phyloP scores from a whole-genome alignment of 2,888 invertebrate species.

The Dolichomitus sp. region DNA sequence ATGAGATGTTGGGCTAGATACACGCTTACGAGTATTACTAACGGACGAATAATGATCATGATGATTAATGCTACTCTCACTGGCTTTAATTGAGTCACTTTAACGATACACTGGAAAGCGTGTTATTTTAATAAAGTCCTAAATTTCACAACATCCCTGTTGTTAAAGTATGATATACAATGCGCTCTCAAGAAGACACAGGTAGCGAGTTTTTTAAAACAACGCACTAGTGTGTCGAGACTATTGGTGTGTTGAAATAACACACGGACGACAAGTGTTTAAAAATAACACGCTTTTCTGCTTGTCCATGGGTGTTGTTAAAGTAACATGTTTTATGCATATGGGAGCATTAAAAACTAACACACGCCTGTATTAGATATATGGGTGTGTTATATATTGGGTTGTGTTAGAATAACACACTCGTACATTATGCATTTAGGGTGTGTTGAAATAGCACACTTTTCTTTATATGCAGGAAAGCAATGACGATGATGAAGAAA shows the following conservation, averaged over 20 bases:
- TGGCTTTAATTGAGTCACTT: too few relatives aligned
- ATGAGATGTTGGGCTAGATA: conserved; percentile 25
- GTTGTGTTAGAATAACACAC: background rate
- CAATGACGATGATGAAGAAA: conserved; percentile 10
- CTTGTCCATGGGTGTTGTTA: too few relatives aligned
- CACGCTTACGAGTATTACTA: conserved; percentile 41
- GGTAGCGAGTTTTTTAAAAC: background rate
- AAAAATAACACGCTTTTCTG: background rate
- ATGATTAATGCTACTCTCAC: background rate
- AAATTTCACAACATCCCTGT: background rate
- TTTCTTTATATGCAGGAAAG: background rate
- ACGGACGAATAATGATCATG: conserved; percentile 28
- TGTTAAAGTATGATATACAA: background rate
- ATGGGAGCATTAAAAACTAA: background rate
- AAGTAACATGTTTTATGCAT: too few relatives aligned
- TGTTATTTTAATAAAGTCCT: background rate
- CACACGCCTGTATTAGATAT: too few relatives aligned
- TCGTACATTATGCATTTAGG: background rate
- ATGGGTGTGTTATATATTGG: too few relatives aligned
- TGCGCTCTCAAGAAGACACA: background rate
- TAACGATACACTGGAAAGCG: background rate
- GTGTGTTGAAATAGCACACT: background rate
- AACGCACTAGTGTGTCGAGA: background rate
- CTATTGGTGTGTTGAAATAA: background rate
- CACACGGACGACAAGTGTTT: background rate